Percentiles rank a stretch among this genome's conserved stretches.
Conservation (phyloP, 1,140 invertebrate species). For the Micrasema minimum region DNA sequence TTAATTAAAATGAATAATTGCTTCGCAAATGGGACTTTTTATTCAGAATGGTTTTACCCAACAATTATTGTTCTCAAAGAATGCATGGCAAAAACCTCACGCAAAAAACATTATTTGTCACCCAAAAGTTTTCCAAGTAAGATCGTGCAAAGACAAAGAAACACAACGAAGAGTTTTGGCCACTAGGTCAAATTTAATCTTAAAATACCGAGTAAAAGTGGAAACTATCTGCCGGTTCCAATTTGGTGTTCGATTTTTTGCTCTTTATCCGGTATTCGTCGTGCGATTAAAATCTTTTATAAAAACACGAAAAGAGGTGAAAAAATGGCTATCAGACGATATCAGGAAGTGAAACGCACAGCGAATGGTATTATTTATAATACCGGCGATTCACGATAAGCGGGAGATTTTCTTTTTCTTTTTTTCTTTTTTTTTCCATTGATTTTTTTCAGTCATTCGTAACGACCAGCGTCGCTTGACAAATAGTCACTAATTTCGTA, state of each 20-base stretch:
- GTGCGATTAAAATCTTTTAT: constrained; percentile 37
- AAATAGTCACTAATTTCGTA: constrained; percentile 8
- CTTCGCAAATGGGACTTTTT: no score
- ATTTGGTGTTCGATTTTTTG: constrained; percentile 19
- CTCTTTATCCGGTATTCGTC: constrained; percentile 6
- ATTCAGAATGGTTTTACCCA: no score
- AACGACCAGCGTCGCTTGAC: constrained; percentile 10
- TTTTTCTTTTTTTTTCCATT: not conserved
- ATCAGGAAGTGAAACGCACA: constrained; percentile 50
- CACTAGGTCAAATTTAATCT: not conserved
- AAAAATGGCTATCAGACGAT: constrained; percentile 12
- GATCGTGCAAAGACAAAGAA: not conserved
- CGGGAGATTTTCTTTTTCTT: no score
- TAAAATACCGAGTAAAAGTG: constrained; percentile 41
- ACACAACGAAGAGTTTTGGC: not conserved
- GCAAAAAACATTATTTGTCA: constrained; percentile 12
- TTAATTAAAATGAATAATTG: no score
- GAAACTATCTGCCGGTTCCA: constrained; percentile 29
- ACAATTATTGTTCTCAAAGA: no score
- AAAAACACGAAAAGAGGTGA: not conserved
- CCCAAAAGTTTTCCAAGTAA: not conserved
- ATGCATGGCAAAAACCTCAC: not conserved
- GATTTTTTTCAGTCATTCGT: constrained; percentile 5
- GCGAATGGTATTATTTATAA: constrained; percentile 34
- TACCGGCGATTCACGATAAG: constrained; percentile 3